Percentiles rank a stretch among this genome's conserved stretches.
phyloP scores from a whole-genome alignment of 30 jellyfish, hydroid and myxozoan species.

The Cassiopea xamachana region DNA sequence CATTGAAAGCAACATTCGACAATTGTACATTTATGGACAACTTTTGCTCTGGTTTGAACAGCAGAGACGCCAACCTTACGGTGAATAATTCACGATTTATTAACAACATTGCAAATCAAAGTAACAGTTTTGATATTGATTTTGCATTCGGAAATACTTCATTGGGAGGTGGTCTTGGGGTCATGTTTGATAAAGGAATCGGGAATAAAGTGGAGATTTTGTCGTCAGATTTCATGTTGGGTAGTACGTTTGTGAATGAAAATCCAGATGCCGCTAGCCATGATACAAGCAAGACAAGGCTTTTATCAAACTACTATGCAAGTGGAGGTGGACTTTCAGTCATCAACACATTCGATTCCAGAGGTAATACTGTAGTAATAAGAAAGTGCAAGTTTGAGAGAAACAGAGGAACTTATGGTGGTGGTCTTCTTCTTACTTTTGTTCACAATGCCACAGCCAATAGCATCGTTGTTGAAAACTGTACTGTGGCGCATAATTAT shows the following conservation, averaged over 20 bases:
- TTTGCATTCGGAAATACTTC: slow-evolving; percentile 68
- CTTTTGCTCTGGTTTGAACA: slow-evolving; percentile 67
- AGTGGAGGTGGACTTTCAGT: slow-evolving; percentile 71
- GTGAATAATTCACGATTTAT: slow-evolving; percentile 15
- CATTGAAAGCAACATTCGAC: slow-evolving; percentile 27
- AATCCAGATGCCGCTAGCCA: slow-evolving; percentile 26
- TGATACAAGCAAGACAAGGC: slow-evolving; percentile 26
- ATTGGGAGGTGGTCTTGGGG: slow-evolving; percentile 70
- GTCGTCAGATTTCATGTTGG: slow-evolving; percentile 17
- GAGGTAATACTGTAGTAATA: slow-evolving; percentile 28
- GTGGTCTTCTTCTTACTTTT: slow-evolving; percentile 59
- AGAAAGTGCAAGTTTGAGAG: slow-evolving; percentile 31
- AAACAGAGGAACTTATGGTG: slow-evolving; percentile 70
- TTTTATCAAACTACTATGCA: slow-evolving; percentile 65
- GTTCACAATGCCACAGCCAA: slow-evolving; percentile 51
- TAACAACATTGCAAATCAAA: slow-evolving; percentile 48
- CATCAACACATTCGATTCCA: slow-evolving; percentile 46
- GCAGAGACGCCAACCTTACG: slow-evolving; percentile 34
- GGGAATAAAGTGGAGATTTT: slow-evolving; percentile 12
- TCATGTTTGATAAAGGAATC: slow-evolving; percentile 45
- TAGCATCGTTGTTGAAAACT: slow-evolving; percentile 3
- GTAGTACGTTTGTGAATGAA: slow-evolving; percentile 33
- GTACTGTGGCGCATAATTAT: slow-evolving; percentile 25
- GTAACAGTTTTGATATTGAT: slow-evolving; percentile 23
- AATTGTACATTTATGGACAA: slow-evolving; percentile 51